These are phyloP conservation scores for Leuciscus idus DNA, from an alignment of 2,113 vertebrate species.

Conservation along the genomic window DNA sequence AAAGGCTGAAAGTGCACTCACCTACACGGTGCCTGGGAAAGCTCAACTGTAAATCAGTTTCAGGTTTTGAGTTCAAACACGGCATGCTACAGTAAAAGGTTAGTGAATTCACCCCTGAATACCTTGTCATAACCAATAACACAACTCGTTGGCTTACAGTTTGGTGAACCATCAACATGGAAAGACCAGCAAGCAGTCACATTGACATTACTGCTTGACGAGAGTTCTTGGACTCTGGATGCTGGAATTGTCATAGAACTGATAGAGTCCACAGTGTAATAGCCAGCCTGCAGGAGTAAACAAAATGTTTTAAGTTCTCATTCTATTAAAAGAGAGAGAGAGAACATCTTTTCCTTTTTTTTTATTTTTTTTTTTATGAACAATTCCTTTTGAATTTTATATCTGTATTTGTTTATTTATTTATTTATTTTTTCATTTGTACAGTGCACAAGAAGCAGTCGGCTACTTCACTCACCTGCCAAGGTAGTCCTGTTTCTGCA, in stretches of 20 bases:
- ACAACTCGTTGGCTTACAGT: not conserved
- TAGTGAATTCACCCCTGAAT: too few relatives aligned
- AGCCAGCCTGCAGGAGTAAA: not conserved
- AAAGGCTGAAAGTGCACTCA: not conserved
- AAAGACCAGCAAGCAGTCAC: not conserved
- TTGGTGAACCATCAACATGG: not conserved
- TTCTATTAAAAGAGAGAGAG: not conserved
- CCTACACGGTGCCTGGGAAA: too few relatives aligned
- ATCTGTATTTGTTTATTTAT: too few relatives aligned
- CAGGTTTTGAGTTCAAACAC: not conserved
- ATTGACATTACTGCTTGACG: not conserved
- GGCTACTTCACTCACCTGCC: too few relatives aligned
- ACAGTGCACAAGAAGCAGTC: too few relatives aligned
- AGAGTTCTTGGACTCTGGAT: not conserved
- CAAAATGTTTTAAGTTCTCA: not conserved
- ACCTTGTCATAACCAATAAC: too few relatives aligned
- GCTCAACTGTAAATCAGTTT: too few relatives aligned
- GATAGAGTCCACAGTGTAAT: not conserved
- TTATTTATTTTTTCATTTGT: too few relatives aligned
- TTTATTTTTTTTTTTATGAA: too few relatives aligned
- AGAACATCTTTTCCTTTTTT: too few relatives aligned
- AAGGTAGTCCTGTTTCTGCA: not conserved
- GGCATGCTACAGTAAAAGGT: not conserved
- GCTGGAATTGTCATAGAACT: not conserved
- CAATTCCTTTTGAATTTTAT: too few relatives aligned